phyloP scores from a whole-genome alignment of 2,797 vertebrate species.

The Emys orbicularis region DNA sequence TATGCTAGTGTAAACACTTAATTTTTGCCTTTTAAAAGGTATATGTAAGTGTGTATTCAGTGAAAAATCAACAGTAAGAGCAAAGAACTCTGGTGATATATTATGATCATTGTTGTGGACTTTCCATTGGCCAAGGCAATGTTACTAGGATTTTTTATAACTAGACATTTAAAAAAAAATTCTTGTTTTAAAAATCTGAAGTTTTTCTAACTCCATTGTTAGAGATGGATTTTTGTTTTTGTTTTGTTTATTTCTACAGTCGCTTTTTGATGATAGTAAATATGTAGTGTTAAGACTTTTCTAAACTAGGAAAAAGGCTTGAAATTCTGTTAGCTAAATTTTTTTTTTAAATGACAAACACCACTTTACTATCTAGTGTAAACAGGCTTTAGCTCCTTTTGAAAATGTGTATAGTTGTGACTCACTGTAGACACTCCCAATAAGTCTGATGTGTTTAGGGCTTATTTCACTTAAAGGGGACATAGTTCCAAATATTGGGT shows the following conservation, averaged over 20 bases:
- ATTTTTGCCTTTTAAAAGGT: not conserved
- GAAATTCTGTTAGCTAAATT: not conserved
- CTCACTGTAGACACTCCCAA: not conserved
- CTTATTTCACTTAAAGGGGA: not conserved
- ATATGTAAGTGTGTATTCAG: not conserved
- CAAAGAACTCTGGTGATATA: not conserved
- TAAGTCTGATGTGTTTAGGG: not conserved
- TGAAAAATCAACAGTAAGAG: not conserved
- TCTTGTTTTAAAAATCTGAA: not conserved
- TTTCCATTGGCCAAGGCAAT: not conserved
- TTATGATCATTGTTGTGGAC: not conserved
- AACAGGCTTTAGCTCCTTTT: not conserved
- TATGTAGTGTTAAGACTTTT: not conserved
- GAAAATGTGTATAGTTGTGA: not conserved
- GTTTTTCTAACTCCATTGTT: not conserved
- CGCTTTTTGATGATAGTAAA: not conserved
- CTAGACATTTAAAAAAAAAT: not conserved
- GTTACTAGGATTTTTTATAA: not conserved
- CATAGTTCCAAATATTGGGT: not conserved
- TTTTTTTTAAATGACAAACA: not conserved
- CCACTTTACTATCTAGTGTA: not conserved
- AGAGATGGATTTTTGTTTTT: not conserved
- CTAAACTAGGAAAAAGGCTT: not conserved
- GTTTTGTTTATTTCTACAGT: too few species aligned
- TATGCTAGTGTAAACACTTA: not conserved